Evolutionary conservation across 2,888 invertebrate genomes (phyloP).

Genomic region (Gryllus longicercus): DNA sequence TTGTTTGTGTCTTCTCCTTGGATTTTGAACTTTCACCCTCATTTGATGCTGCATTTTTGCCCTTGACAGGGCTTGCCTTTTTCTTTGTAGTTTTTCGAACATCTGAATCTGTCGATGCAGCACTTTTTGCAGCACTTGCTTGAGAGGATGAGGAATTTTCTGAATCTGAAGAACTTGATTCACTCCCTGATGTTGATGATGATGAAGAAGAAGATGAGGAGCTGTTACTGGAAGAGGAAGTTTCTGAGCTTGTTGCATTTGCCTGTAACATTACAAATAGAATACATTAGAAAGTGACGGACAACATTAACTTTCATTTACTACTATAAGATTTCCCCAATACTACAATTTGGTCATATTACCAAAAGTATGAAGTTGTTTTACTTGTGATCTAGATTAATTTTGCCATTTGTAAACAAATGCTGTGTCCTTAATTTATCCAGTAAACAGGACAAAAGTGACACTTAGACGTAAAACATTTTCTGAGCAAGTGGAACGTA

Average conservation of each 20-base stretch:
- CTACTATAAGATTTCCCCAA: too few species aligned
- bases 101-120: constrained; percentile 39
- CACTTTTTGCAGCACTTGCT: constrained; percentile 40
- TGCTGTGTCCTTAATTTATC: too few species aligned
- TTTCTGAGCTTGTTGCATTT: constrained; percentile 41
- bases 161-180: constrained; percentile 43
- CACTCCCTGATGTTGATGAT: constrained; percentile 44
- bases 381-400: too few species aligned
- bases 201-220: constrained; percentile 45
- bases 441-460: too few species aligned
- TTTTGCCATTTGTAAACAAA: too few species aligned
- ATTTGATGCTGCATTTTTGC: constrained; percentile 39
- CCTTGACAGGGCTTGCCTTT: constrained; percentile 34
- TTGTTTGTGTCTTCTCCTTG: constrained; percentile 38
- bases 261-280: constrained; percentile 24
- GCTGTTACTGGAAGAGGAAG: constrained; percentile 41
- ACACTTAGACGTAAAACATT: too few species aligned
- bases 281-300: too few species aligned
- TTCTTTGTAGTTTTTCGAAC: constrained; percentile 39
- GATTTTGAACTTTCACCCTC: constrained; percentile 39
- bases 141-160: constrained; percentile 41
- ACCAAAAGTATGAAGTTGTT: too few species aligned
- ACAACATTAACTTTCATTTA: too few species aligned
- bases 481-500: too few species aligned
- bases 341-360: too few species aligned